Evolutionary conservation across 2,888 invertebrate species (phyloP).

Genomic region (Caenorhabditis drosophilae): DNA sequence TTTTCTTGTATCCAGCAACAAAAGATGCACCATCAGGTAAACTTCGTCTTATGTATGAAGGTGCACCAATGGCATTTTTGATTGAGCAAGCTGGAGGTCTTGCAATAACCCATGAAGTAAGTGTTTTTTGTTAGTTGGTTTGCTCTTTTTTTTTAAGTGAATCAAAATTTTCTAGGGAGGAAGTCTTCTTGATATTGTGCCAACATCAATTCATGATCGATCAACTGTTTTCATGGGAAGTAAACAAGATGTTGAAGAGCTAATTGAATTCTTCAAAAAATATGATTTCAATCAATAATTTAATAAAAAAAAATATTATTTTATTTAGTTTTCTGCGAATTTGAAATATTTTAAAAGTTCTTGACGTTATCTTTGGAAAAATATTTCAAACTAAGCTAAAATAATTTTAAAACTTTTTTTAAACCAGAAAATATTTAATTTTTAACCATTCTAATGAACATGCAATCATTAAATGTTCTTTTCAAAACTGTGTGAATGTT

Average conservation of each 20-base stretch:
- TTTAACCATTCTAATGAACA: no score
- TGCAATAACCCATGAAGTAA: constrained; percentile 76
- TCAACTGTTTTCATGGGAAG: constrained; percentile 92
- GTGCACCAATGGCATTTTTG: constrained; percentile 93
- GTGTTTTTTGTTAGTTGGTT: no score
- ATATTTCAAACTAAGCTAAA: no score
- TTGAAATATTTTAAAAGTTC: no score
- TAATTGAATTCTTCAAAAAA: constrained; percentile 47
- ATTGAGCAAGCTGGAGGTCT: constrained; percentile 84
- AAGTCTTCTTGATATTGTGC: constrained; percentile 82
- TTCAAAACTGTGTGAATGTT: no score
- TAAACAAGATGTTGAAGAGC: constrained; percentile 85
- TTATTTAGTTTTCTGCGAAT: background rate
- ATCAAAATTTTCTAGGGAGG: constrained; percentile 73
- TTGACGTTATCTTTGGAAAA: no score
- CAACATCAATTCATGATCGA: constrained; percentile 85
- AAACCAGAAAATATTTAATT: no score
- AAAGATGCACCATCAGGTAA: constrained; percentile 87
- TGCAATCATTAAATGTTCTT: no score
- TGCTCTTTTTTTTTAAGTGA: no score
- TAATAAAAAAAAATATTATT: background rate
- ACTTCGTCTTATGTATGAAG: constrained; percentile 91
- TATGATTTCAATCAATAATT: constrained; percentile 28
- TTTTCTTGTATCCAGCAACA: constrained; percentile 95
- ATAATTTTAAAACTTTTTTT: no score